Percentiles rank a stretch among this genome's conserved stretches.
phyloP scores from a whole-genome alignment of 2,113 vertebrate genomes.

The Oryzias woworae region DNA sequence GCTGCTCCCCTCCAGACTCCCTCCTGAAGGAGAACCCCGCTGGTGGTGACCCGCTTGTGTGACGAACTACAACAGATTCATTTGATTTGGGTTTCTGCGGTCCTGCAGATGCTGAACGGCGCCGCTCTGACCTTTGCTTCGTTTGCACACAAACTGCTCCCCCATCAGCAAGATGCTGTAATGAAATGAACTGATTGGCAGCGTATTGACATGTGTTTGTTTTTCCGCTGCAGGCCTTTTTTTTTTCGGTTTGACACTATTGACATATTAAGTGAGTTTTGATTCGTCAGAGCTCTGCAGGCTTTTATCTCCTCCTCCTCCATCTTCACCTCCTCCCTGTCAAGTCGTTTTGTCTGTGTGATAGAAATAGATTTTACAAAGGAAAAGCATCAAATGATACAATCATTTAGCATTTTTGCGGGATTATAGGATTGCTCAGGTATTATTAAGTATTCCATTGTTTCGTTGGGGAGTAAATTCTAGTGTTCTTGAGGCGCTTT shows the following conservation, averaged over 20 bases:
- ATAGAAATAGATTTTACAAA: conserved; percentile 40
- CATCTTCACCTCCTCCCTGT: conserved; percentile 16
- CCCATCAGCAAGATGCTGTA: conserved; percentile 68
- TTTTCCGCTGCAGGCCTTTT: conserved; percentile 55
- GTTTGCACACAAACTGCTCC: conserved; percentile 66
- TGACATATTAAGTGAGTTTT: conserved; percentile 76
- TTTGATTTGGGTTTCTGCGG: neutral
- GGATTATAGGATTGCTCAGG: conserved; percentile 45
- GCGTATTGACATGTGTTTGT: conserved; percentile 70
- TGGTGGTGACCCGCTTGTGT: no score
- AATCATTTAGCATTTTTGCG: conserved; percentile 38
- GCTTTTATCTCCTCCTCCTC: conserved; percentile 61
- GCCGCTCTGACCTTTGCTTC: conserved; percentile 70
- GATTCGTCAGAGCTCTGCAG: conserved; percentile 51
- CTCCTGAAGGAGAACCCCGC: no score
- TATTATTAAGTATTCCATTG: conserved; percentile 12
- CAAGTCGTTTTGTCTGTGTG: conserved; percentile 34
- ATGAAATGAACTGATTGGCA: conserved; percentile 76
- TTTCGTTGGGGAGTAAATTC: conserved; percentile 16
- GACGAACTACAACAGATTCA: no score
- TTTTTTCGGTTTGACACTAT: conserved; percentile 69
- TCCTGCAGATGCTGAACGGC: conserved; percentile 31
- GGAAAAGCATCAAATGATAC: conserved; percentile 36
- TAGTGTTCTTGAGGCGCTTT: conserved; percentile 48
- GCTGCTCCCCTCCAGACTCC: no score